Conservation (phyloP, 2,797 vertebrate species). For the Hippopotamyrus pictus region DNA sequence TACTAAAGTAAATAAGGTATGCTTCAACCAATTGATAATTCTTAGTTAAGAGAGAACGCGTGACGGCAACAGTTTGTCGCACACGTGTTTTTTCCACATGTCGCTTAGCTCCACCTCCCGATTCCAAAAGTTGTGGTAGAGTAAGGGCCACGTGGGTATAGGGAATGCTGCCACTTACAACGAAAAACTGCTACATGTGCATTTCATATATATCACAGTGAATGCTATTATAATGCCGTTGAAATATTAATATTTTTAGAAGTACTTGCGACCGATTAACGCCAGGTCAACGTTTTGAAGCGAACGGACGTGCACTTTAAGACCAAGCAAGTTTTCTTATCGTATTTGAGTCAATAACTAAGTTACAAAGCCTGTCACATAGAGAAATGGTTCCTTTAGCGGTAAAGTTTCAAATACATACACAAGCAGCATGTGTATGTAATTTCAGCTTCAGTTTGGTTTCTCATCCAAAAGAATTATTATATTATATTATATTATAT, state of each 20-base stretch:
- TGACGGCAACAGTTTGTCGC: background rate
- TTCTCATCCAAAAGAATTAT: background rate
- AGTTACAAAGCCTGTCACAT: background rate
- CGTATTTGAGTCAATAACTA: background rate
- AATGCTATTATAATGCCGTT: background rate
- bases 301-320: background rate
- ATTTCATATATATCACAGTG: background rate
- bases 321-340: background rate
- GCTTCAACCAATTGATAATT: conserved; percentile 32
- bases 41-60: conserved; percentile 23
- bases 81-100: background rate
- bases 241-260: background rate
- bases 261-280: background rate
- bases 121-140: background rate
- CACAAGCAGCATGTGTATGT: background rate
- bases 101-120: background rate
- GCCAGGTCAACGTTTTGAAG: background rate
- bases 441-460: background rate
- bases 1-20: conserved; percentile 24
- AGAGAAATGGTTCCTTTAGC: background rate
- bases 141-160: background rate
- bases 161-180: background rate
- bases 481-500: background rate
- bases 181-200: background rate
- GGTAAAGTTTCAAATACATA: background rate